A percentile compares a stretch with the other conserved stretches of the same genome.
These are phyloP conservation scores for Salvelinus alpinus DNA, from an alignment of 2,113 vertebrate species.

Conservation along the genomic window DNA sequence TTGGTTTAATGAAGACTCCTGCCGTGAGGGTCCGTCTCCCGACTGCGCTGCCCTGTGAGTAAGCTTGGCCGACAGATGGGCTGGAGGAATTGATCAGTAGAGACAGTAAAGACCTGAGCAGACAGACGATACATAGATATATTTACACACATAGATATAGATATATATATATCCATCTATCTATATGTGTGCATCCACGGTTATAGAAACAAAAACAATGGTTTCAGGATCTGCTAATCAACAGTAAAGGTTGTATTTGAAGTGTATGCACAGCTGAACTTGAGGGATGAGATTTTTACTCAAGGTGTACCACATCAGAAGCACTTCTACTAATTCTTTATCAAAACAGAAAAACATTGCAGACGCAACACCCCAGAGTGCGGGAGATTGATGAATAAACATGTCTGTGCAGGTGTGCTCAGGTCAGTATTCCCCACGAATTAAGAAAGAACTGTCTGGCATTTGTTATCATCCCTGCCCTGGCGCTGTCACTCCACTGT, in stretches of 20 bases:
- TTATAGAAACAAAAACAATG: conserved; percentile 51
- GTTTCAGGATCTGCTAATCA: conserved; percentile 44
- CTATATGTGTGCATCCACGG: too few relatives aligned
- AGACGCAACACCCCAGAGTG: conserved; percentile 12
- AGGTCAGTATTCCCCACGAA: conserved; percentile 7
- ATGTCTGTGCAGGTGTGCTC: conserved; percentile 20
- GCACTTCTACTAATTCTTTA: conserved; percentile 29
- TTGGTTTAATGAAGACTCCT: conserved; percentile 67
- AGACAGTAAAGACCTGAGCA: conserved; percentile 43
- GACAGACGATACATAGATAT: neutral
- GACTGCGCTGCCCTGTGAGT: conserved; percentile 45
- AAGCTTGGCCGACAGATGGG: conserved; percentile 59
- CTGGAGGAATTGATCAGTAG: conserved; percentile 61
- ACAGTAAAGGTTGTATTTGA: conserved; percentile 32
- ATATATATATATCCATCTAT: too few relatives aligned
- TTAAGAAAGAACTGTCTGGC: conserved; percentile 11
- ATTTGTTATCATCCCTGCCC: conserved; percentile 20
- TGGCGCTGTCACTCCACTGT: conserved; percentile 9
- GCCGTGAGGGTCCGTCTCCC: conserved; percentile 45
- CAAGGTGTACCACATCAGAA: neutral
- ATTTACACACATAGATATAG: too few relatives aligned
- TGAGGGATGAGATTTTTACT: neutral
- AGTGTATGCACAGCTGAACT: neutral
- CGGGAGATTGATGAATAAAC: conserved; percentile 36
- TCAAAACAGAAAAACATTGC: conserved; percentile 17